phyloP scores from a whole-genome alignment of 2,797 vertebrate species.

The Sphenopsis melanotis region DNA sequence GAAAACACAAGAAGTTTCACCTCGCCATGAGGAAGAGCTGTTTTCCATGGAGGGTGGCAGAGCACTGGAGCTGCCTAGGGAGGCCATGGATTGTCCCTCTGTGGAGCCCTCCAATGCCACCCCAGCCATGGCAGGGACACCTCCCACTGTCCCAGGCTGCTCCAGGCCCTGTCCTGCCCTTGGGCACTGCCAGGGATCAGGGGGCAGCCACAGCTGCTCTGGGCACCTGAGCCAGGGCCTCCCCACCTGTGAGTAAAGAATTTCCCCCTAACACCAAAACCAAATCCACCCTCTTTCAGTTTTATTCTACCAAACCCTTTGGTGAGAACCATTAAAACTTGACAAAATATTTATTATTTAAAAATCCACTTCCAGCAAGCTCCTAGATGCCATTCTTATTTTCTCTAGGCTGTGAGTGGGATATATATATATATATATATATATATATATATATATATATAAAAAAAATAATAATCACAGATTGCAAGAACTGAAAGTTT shows the following conservation, averaged over 20 bases:
- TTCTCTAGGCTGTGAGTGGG: not conserved
- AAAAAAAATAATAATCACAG: not conserved
- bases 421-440: not conserved
- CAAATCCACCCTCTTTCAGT: not conserved
- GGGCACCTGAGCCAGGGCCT: not conserved
- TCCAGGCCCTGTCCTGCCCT: not conserved
- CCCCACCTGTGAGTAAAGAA: not conserved
- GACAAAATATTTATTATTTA: not conserved
- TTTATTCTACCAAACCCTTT: not conserved
- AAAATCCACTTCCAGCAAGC: not conserved
- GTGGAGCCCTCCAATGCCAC: not conserved
- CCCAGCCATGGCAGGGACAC: not conserved
- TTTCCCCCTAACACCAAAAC: not conserved
- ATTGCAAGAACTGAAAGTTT: not conserved
- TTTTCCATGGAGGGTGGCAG: not conserved
- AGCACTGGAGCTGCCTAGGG: not conserved
- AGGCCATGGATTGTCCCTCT: rapidly evolving
- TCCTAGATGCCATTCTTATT: not conserved
- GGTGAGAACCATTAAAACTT: not conserved
- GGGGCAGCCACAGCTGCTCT: not conserved
- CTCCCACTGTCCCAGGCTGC: not conserved
- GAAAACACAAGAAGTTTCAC: not conserved
- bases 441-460: not conserved
- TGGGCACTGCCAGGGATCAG: not conserved
- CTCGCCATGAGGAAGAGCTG: not conserved